Percentiles rank a stretch among this genome's conserved stretches.
Conservation (phyloP, 2,888 invertebrate species). For the Drosophila merina region DNA sequence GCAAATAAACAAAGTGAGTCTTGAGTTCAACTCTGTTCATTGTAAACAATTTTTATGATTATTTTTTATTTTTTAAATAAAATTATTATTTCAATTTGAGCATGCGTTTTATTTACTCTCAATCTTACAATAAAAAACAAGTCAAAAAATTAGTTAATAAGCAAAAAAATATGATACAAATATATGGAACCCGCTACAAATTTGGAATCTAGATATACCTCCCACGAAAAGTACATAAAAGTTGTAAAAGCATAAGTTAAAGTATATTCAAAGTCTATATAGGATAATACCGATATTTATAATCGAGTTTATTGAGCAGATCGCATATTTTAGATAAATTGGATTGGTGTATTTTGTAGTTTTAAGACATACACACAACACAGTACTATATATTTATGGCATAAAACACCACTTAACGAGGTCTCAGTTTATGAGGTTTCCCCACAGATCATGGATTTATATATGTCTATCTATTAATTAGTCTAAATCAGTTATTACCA, state of each 20-base stretch:
- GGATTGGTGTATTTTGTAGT: constrained; percentile 60
- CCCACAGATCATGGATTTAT: constrained; percentile 46
- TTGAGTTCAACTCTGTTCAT: constrained; percentile 76
- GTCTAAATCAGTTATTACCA: constrained; percentile 32
- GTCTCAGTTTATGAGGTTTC: constrained; percentile 81
- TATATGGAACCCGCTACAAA: constrained; percentile 78
- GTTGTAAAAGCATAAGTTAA: constrained; percentile 59
- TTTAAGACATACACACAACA: constrained; percentile 43
- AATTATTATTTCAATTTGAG: constrained; percentile 75
- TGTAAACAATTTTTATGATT: constrained; percentile 78
- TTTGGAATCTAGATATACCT: constrained; percentile 79
- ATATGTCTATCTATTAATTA: constrained; percentile 59
- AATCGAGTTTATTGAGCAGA: constrained; percentile 21
- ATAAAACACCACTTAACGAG: constrained; percentile 38
- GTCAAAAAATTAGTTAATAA: constrained; percentile 30
- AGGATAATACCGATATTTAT: constrained; percentile 36
- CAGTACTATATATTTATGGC: constrained; percentile 25
- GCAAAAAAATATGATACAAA: constrained; percentile 56
- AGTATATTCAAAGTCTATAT: constrained; percentile 50
- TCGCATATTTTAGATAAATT: constrained; percentile 74
- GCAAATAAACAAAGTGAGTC: constrained; percentile 65
- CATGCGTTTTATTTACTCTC: constrained; percentile 71
- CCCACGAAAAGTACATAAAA: constrained; percentile 65
- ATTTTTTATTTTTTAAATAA: constrained; percentile 80
- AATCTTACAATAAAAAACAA: background rate